Percentiles rank a stretch among this genome's conserved stretches.
phyloP scores from a whole-genome alignment of 2,888 invertebrate species.

The Argynnis bischoffii region DNA sequence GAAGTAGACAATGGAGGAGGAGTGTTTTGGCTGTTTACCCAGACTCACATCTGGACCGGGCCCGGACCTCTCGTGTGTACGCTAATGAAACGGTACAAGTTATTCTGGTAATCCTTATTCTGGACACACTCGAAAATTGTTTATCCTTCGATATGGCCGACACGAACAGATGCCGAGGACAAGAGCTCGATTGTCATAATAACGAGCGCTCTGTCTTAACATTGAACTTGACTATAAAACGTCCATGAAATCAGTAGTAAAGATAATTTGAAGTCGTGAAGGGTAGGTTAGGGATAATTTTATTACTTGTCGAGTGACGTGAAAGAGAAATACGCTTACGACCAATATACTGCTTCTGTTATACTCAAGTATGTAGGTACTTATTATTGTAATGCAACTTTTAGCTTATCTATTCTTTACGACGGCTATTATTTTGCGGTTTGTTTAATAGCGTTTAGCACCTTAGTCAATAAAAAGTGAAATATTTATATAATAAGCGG shows the following conservation, averaged over 20 bases:
- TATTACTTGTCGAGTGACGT: conserved; percentile 40
- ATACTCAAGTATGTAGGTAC: background rate
- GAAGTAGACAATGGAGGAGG: conserved; percentile 65
- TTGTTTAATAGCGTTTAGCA: conserved; percentile 14
- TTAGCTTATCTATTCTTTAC: background rate
- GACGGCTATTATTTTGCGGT: background rate
- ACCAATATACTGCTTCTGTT: conserved; percentile 25
- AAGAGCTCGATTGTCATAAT: conserved; percentile 61
- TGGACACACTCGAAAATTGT: conserved; percentile 57
- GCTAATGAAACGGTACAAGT: conserved; percentile 67
- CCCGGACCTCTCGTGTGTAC: conserved; percentile 76
- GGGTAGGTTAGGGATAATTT: conserved; percentile 64
- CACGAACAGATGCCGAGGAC: conserved; percentile 68
- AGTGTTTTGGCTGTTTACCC: conserved; percentile 61
- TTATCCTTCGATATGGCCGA: conserved; percentile 55
- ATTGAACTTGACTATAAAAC: conserved; percentile 79
- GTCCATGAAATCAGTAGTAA: conserved; percentile 74
- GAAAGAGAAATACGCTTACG: conserved; percentile 27
- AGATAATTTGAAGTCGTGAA: conserved; percentile 60
- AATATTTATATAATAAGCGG: conserved; percentile 40
- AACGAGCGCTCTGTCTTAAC: conserved; percentile 60
- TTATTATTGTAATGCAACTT: background rate
- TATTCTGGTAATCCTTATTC: conserved; percentile 49
- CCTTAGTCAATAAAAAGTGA: conserved; percentile 14
- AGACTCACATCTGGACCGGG: conserved; percentile 78